These are phyloP conservation scores for Gadopsis marmoratus DNA, from an alignment of 2,797 vertebrate species.

Conservation along the genomic window DNA sequence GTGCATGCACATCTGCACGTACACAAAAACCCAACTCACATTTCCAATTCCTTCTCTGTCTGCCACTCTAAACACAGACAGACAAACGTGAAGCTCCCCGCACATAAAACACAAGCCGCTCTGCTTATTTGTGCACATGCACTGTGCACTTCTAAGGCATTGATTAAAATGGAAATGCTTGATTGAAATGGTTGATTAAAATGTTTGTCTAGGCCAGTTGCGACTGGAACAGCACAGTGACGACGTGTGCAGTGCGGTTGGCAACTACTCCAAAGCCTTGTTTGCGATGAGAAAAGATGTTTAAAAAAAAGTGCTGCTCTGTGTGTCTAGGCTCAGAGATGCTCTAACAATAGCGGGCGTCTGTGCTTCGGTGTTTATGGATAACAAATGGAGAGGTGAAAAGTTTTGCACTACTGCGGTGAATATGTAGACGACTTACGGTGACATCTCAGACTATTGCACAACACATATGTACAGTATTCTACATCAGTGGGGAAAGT, in stretches of 20 bases:
- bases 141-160: conserved; percentile 55
- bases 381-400: conserved; percentile 24
- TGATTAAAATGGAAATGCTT: conserved; percentile 57
- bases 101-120: conserved; percentile 50
- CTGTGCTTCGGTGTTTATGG: conserved; percentile 56
- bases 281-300: conserved; percentile 27
- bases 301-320: conserved; percentile 58
- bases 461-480: conserved; percentile 75
- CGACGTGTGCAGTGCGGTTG: not conserved
- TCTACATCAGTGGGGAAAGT: conserved; percentile 65
- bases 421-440: conserved; percentile 51
- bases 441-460: conserved; percentile 62
- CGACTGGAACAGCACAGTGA: conserved; percentile 31
- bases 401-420: conserved; percentile 52
- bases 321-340: conserved; percentile 69
- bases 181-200: conserved; percentile 68
- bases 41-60: conserved; percentile 13
- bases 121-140: conserved; percentile 47
- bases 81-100: conserved; percentile 35
- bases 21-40: conserved; percentile 14
- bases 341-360: conserved; percentile 19
- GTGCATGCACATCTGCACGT: conserved; percentile 31
- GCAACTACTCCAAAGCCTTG: conserved; percentile 21
- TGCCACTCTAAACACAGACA: conserved; percentile 18
- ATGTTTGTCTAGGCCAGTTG: conserved; percentile 51